Base-by-base conservation (phyloP, 2,888 invertebrate genomes). In the Amiota communis region DNA sequence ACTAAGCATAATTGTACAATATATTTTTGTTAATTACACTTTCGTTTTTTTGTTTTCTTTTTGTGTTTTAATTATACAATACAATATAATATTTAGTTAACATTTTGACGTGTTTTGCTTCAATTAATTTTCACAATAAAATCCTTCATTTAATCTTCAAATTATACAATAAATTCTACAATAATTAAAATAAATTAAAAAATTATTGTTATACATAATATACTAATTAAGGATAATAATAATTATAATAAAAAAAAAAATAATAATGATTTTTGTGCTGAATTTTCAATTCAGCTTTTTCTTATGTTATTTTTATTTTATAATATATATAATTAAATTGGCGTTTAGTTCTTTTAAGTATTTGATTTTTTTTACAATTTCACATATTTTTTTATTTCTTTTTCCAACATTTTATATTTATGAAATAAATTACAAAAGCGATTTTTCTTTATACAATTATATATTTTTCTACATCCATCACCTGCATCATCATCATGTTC, bases 381-480 rank as follows among this genome's bases (percentile, higher is more conserved):
- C 36, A 36, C 36, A 36, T 36, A 23, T 59, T 74, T 74, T 63
- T 49, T 13, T 51, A 71, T 17, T 51, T 23, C 15, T n/a, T 53
- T 64, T 76, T 70, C 68, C 23, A 36, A 65, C 70, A 2, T 68
- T 76, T 59, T 75, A 70, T 77, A 74, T 79, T 76, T 80, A 80
- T 79, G 87, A 88, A 87, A 85, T 87, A 83, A 81, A 82, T 87
- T 87, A 87, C 87, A 87, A 88, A 87, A 88, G 87, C 88, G 51
- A 36, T 59, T 78, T 79, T 81, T 79, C 76, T 82, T 83, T 86
- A 77, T 87, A 87, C 87, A 87, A 80, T 65, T 65, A 65, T 65
- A 36, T 65, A 53, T n/a, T 53, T 53, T 53, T 53, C 4, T 36
- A 36, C 6, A 36, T 36, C 36, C 36, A 4, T 36, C 36, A 36